phyloP scores from a whole-genome alignment of 1,140 invertebrate genomes.

The Lepidostoma basale region DNA sequence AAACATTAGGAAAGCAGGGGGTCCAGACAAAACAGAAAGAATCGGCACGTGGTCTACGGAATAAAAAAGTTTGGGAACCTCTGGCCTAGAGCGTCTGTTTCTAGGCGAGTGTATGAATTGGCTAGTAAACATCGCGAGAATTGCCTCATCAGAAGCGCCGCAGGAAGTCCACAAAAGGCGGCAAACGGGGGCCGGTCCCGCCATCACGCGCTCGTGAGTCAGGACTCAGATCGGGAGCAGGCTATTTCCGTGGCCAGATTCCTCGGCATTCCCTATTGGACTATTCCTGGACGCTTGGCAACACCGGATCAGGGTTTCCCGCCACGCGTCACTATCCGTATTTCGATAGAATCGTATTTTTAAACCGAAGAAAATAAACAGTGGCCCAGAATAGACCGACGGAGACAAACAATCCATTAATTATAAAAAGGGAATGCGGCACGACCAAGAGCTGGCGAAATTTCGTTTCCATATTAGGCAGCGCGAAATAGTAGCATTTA shows the following conservation, averaged over 20 bases:
- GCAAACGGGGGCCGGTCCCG: slow-evolving; percentile 29
- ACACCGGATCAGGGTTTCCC: slow-evolving; percentile 13
- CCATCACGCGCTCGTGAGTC: slow-evolving; percentile 40
- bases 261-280: slow-evolving; percentile 41
- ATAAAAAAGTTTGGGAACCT: no score
- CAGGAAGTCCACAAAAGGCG: slow-evolving; percentile 42
- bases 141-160: neutral
- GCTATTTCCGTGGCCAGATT: slow-evolving; percentile 38
- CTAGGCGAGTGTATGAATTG: no score
- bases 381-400: neutral
- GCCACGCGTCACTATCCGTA: neutral
- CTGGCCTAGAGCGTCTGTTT: no score
- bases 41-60: no score
- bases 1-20: no score
- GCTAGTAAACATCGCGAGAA: no score
- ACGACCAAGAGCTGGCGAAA: neutral
- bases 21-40: no score
- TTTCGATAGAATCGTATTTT: slow-evolving; percentile 5
- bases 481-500: no score
- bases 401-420: slow-evolving; percentile 13
- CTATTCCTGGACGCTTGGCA: slow-evolving; percentile 39
- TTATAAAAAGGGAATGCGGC: no score
- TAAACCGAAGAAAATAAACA: slow-evolving; percentile 16
- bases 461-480: neutral
- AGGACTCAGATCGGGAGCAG: slow-evolving; percentile 39